These are phyloP conservation scores for Labeo catla DNA, from an alignment of 2,113 vertebrate genomes.

Conservation along the genomic window DNA sequence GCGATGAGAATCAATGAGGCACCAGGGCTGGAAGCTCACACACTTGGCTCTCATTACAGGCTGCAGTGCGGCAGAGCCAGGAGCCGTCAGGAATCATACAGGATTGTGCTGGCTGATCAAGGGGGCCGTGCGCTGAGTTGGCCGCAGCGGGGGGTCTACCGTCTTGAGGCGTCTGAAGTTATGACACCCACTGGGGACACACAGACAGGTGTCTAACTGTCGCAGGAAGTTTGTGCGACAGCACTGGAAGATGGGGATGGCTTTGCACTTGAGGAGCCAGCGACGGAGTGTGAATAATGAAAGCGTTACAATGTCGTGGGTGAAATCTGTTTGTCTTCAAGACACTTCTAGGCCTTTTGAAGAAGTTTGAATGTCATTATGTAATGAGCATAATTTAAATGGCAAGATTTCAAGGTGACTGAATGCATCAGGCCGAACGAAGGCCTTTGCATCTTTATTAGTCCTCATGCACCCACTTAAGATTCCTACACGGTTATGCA, in stretches of 20 bases:
- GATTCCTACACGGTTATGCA: not conserved
- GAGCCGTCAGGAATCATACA: slow-evolving; percentile 39
- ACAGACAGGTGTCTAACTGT: slow-evolving; percentile 49
- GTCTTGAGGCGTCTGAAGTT: slow-evolving; percentile 36
- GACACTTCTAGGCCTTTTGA: slow-evolving; percentile 15
- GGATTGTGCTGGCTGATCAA: slow-evolving; percentile 50
- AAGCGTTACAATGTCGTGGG: not conserved
- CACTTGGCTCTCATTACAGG: slow-evolving; percentile 41
- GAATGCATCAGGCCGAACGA: not conserved
- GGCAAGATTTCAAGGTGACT: not conserved
- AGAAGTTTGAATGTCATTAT: not conserved
- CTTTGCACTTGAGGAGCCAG: slow-evolving; percentile 12
- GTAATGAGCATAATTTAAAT: not conserved
- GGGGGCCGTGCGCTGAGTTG: not conserved
- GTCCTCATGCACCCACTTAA: not conserved
- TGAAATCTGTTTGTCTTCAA: slow-evolving; percentile 13
- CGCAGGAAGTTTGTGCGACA: slow-evolving; percentile 4
- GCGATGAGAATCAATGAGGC: slow-evolving; percentile 10
- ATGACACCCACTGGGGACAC: slow-evolving; percentile 44
- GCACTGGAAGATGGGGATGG: not conserved
- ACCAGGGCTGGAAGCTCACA: slow-evolving; percentile 17
- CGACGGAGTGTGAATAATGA: slow-evolving; percentile 13
- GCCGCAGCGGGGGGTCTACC: slow-evolving; percentile 32
- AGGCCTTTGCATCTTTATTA: not conserved
- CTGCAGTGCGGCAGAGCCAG: slow-evolving; percentile 20